These are phyloP conservation scores for Telmatochromis bifrenatus DNA, from an alignment of 2,113 vertebrate species.

Conservation along the genomic window DNA sequence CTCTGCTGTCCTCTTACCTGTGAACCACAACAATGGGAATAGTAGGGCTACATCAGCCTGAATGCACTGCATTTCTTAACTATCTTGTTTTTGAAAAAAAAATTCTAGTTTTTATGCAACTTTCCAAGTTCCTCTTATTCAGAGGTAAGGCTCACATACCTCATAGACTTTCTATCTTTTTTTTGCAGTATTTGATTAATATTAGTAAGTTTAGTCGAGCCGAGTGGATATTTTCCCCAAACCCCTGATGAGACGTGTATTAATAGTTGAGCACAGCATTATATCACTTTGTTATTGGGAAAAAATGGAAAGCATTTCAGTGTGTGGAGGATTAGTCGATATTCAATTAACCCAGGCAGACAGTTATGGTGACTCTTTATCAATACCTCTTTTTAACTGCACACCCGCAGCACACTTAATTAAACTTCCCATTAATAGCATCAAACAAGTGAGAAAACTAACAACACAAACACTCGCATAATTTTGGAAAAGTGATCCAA, in stretches of 20 bases:
- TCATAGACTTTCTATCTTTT: neutral
- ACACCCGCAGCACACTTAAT: conserved; percentile 51
- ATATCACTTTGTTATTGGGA: conserved; percentile 40
- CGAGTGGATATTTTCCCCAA: conserved; percentile 14
- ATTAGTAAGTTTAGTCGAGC: neutral
- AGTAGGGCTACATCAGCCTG: neutral
- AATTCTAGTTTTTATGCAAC: neutral
- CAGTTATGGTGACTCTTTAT: conserved; percentile 57
- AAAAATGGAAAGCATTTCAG: conserved; percentile 42
- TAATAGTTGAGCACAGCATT: conserved; percentile 30
- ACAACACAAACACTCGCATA: conserved; percentile 17
- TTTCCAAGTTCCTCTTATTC: neutral
- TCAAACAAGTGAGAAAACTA: conserved; percentile 45
- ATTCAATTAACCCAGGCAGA: conserved; percentile 68
- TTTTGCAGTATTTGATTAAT: neutral
- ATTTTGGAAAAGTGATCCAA: conserved; percentile 20
- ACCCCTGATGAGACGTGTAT: conserved; percentile 36
- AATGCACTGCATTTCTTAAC: neutral
- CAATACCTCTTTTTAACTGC: conserved; percentile 63
- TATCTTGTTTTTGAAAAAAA: neutral
- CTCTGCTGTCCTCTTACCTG: neutral
- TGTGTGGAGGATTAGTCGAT: conserved; percentile 59
- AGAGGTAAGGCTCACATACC: neutral
- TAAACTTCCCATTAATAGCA: conserved; percentile 60
- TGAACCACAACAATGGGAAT: neutral